Evolutionary conservation across 2,888 invertebrate genomes (phyloP), one percentile per base, ranked within the genome.

Genomic region (Oxyteleia sp.): DNA sequence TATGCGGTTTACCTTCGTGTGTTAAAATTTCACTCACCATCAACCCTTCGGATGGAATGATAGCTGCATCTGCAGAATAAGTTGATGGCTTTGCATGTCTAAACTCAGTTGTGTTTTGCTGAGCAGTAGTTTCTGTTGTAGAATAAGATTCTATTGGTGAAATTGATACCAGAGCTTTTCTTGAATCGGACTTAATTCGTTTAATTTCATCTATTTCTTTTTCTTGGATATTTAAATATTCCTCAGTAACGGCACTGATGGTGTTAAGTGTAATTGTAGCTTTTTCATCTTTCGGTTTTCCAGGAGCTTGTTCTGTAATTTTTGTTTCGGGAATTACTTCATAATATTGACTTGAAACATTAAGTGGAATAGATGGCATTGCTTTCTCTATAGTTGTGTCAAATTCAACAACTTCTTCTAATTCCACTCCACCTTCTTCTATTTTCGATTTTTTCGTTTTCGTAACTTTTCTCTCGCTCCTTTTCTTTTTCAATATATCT

Each of bases 41-140:
- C 15, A 95, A 83, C 84, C 94, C 92, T 90, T 95, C 94, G 15
- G 92, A 93, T 5, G 94, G 91, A 32, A 93, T 90, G 75, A 95
- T 85, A 26, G 91, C 91, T 61, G 93, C 88, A 4, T 88, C 92
- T n/a, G 95, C 94, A 82, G 93, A 94, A 66, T 91, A 94, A 4
- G 91, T 90, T 43, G 90, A 88, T 4, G 94, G 94, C 85, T 93
- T 93, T 2, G 87, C 90, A 20, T 91, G 92, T 1, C 94, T 90
- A 80, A 95, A 94, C 81, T 94, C 93, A 29, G 94, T 94, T 2
- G 94, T 93, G 32, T 94, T 92, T 26, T 94, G 91, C 86, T 95
- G 94, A 32, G 94, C 89, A 29, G 93, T 93, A 41, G 93, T 94
- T 94, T 96, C 96, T 8, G 94, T 94, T 20, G 94, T 95, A 61